Percentiles rank a stretch among this genome's conserved stretches.
These are phyloP conservation scores for Odontocolon sp. DNA, from an alignment of 2,888 invertebrate species.

Conservation along the genomic window DNA sequence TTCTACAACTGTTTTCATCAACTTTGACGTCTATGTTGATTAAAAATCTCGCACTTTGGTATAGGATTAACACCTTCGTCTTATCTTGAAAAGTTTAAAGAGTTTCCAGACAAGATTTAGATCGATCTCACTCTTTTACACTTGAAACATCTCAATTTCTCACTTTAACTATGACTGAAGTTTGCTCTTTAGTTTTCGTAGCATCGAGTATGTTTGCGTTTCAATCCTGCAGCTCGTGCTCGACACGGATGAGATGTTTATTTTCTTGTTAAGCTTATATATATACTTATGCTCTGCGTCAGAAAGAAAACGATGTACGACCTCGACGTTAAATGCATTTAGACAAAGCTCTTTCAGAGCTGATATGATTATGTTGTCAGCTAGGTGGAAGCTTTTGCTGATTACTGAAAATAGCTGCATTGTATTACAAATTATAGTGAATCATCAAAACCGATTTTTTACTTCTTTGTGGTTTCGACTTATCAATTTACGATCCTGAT, in stretches of 20 bases:
- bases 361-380: too few species aligned
- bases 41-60: not conserved
- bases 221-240: not conserved
- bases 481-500: too few species aligned
- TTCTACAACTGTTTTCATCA: not conserved
- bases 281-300: not conserved
- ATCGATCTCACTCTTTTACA: constrained; percentile 6
- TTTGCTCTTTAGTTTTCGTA: not conserved
- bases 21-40: not conserved
- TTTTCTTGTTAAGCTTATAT: not conserved
- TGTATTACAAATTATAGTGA: too few species aligned
- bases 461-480: too few species aligned
- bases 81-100: constrained; percentile 30
- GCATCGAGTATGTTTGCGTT: not conserved
- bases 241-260: not conserved
- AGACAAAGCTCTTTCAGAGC: too few species aligned
- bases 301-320: not conserved
- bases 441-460: too few species aligned
- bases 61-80: constrained; percentile 33
- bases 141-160: constrained; percentile 10
- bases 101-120: constrained; percentile 3
- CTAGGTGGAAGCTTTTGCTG: too few species aligned
- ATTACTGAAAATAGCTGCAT: too few species aligned
- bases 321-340: too few species aligned
- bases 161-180: not conserved